phyloP scores from a whole-genome alignment of 2,113 vertebrate species.

The Regulus satrapa region DNA sequence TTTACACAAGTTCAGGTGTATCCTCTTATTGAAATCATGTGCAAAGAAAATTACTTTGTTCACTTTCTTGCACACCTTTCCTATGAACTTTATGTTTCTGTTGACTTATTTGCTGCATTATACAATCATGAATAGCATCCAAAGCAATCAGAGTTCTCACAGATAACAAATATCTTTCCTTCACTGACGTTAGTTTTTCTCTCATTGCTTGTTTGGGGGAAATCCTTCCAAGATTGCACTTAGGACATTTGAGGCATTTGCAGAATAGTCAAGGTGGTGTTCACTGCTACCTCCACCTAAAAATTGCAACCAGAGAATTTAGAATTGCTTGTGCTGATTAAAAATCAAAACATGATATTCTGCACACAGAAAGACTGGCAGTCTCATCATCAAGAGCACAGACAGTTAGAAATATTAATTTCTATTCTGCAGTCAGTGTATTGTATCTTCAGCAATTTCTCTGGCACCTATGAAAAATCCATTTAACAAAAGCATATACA shows the following conservation, averaged over 20 bases:
- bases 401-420: neutral
- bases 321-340: neutral
- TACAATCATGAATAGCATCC: neutral
- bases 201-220: neutral
- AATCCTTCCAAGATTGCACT: neutral
- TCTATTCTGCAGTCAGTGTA: neutral
- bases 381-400: neutral
- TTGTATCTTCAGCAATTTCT: neutral
- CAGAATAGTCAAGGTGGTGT: neutral
- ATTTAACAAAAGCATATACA: neutral
- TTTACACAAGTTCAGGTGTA: neutral
- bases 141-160: neutral
- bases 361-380: neutral
- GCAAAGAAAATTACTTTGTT: neutral
- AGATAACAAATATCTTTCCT: neutral
- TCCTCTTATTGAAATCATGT: rapidly evolving
- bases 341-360: neutral
- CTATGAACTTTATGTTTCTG: neutral
- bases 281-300: neutral
- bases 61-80: neutral
- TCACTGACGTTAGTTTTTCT: neutral
- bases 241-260: neutral
- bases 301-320: neutral
- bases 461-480: neutral
- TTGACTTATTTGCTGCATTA: neutral